Percentiles rank a stretch among this genome's conserved stretches.
phyloP scores from a whole-genome alignment of 30 jellyfish, hydroid and myxozoan species.

The Morbakka virulenta region DNA sequence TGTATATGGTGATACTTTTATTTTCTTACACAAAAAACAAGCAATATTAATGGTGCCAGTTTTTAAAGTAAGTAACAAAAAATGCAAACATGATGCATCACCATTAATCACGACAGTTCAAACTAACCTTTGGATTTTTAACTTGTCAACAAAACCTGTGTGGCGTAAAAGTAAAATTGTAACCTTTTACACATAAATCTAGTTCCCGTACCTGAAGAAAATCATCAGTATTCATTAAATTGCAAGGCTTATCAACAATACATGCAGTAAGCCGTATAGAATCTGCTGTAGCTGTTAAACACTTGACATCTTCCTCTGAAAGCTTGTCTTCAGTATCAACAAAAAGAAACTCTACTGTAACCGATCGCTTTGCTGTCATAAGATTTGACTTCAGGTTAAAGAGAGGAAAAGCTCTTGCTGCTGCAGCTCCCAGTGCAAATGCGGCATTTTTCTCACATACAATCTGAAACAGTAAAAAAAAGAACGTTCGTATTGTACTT shows the following conservation, averaged over 20 bases:
- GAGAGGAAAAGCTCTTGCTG: slow-evolving; percentile 77
- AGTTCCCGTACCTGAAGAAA: slow-evolving; percentile 85
- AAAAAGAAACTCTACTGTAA: slow-evolving; percentile 66
- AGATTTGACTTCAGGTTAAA: slow-evolving; percentile 53
- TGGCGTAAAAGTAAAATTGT: no score
- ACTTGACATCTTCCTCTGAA: slow-evolving; percentile 42
- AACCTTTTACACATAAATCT: no score
- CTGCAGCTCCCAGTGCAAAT: slow-evolving; percentile 91
- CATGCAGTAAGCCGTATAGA: slow-evolving; percentile 90
- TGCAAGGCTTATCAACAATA: slow-evolving; percentile 92
- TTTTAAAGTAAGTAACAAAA: no score
- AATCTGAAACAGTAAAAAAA: slow-evolving; percentile 41
- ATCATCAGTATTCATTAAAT: slow-evolving; percentile 74
- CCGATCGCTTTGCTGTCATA: background rate
- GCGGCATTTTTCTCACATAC: slow-evolving; percentile 73
- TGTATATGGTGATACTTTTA: no score
- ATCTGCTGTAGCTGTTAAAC: slow-evolving; percentile 65
- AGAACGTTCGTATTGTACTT: no score
- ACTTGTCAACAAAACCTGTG: no score
- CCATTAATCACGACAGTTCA: no score
- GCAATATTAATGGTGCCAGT: no score
- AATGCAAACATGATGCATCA: no score
- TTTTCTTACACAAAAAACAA: no score
- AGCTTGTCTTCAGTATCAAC: slow-evolving; percentile 61
- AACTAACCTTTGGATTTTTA: no score